Evolutionary conservation across 2,797 vertebrate genomes (phyloP), one percentile per base, ranked within the genome.

Genomic region (Silurus lanzhouensis): DNA sequence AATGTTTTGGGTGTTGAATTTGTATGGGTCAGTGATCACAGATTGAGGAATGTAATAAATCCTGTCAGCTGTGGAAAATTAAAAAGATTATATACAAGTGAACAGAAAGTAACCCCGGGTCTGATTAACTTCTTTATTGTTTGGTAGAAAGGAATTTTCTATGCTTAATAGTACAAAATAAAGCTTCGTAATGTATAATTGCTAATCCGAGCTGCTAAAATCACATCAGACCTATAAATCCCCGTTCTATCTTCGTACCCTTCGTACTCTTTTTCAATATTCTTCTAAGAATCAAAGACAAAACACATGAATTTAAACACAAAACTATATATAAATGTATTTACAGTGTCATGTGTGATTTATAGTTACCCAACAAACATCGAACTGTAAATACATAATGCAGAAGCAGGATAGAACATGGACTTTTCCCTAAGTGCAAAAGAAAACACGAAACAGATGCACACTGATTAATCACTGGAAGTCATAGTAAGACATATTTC

Each of bases 1-100:
- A 78, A 83, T 88, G 66, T 83, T 86, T 82, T 61, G 67, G 44
- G 55, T 64, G 46, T 57, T 60, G 76, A 75, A 86, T 88, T 88
- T 79, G 85, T 85, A 67, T 82, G 77, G 31, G 17, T 81, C 68
- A 80, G 81, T 79, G n/a, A 67, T 89, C 63, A 44, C 63, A 74
- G 77, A 79, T 81, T 67, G 76, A 84, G 80, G 20, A 71, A 71
- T 63, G 70, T 77, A 77, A 81, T 87, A 48, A 88, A 57, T 71
- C 31, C 20, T 58, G 22, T 81, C 72, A 61, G 67, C 38, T 83
- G 38, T 67, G 52, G 46, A 84, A 63, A 71, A 52, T 52, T 52
- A 52, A 52, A 52, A 52, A 52, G 10, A 52, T 7, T 20, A 7
- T 6, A 67, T n/a, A 81, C 75, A 85, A 72, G n/a, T 22, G 38